Percentiles rank a stretch among this genome's conserved stretches.
These are phyloP conservation scores for Aphelocoma californica DNA, from an alignment of 2,797 vertebrate genomes.

Conservation along the genomic window DNA sequence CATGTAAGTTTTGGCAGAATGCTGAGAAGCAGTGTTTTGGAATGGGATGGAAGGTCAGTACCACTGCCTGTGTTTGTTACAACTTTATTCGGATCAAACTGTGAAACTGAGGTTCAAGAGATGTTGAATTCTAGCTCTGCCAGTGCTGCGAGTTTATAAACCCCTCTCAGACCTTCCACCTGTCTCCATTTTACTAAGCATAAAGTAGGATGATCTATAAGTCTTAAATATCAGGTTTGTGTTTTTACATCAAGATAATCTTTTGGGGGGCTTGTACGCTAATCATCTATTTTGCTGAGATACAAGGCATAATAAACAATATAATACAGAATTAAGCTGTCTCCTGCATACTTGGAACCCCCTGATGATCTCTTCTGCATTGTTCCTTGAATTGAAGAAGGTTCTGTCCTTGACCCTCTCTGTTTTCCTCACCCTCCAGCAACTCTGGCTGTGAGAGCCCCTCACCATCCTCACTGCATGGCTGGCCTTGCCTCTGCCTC, in stretches of 20 bases:
- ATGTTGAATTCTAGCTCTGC: background rate
- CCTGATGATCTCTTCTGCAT: background rate
- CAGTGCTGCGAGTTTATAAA: background rate
- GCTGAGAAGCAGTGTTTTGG: background rate
- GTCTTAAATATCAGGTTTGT: background rate
- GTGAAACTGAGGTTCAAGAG: background rate
- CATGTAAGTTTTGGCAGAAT: constrained; percentile 78
- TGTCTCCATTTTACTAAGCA: background rate
- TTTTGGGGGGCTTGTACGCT: background rate
- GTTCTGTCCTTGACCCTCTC: background rate
- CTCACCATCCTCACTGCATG: background rate
- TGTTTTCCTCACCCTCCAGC: background rate
- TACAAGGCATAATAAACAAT: background rate
- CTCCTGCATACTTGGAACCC: background rate
- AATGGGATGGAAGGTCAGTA: background rate
- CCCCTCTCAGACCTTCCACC: background rate
- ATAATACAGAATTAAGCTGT: background rate
- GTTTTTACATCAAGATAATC: background rate
- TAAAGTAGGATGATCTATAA: background rate
- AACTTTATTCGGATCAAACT: background rate
- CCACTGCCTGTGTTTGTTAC: background rate
- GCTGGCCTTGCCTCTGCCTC: background rate
- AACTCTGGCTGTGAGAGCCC: background rate
- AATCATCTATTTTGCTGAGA: background rate
- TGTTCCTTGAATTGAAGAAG: background rate